A percentile compares a stretch with the other conserved stretches of the same genome.
These are phyloP conservation scores for Cremastinae sp. DNA, from an alignment of 2,888 invertebrate genomes.

Conservation along the genomic window DNA sequence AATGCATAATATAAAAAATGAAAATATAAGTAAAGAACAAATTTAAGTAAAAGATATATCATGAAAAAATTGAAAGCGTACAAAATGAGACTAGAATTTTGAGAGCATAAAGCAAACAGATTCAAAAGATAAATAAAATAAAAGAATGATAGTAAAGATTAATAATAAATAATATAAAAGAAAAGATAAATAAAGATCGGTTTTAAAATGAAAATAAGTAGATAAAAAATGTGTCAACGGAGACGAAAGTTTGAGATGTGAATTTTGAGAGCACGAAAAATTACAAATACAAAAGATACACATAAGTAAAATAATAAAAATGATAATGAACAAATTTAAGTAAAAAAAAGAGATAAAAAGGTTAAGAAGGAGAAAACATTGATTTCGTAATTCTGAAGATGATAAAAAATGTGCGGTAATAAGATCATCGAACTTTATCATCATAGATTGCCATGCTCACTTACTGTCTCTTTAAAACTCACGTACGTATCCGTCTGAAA, in stretches of 20 bases:
- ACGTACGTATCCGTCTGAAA: slow-evolving; percentile 23
- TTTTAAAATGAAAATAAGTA: no score
- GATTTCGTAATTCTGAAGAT: background rate
- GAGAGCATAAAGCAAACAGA: no score
- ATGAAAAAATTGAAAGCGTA: no score
- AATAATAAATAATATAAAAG: no score
- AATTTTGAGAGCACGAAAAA: background rate
- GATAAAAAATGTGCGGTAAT: slow-evolving; percentile 9
- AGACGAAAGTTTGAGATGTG: background rate
- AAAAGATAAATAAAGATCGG: no score
- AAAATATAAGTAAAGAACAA: no score
- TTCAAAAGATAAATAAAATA: no score
- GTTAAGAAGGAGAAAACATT: background rate
- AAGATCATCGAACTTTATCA: slow-evolving; percentile 44
- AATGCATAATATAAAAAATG: no score
- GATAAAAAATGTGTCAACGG: no score
- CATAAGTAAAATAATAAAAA: background rate
- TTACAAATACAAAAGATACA: background rate
- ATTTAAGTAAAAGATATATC: no score
- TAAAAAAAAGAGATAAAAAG: background rate
- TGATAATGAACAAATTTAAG: background rate
- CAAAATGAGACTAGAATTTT: no score
- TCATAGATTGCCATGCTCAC: slow-evolving; percentile 21
- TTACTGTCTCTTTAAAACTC: slow-evolving; percentile 26
- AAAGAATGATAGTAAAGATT: no score